phyloP scores from a whole-genome alignment of 2,113 vertebrate genomes.

The Crotalus horridus region DNA sequence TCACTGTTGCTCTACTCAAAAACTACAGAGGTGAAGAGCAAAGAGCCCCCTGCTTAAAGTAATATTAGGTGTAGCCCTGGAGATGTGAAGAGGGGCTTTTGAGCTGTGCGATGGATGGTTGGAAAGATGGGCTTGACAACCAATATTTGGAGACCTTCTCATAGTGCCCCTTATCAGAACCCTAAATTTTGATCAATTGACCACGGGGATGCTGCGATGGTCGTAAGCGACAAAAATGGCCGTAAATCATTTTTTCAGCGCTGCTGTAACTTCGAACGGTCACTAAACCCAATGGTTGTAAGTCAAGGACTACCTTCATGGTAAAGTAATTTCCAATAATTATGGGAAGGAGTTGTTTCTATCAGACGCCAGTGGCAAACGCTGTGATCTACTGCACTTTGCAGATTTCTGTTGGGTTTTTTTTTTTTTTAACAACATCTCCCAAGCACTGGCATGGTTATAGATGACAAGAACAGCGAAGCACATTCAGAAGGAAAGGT shows the following conservation, averaged over 20 bases:
- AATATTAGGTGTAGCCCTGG: not conserved
- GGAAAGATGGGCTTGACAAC: not conserved
- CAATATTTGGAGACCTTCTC: not conserved
- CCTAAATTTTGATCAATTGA: no score
- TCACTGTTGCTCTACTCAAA: constrained; percentile 56
- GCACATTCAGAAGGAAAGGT: not conserved
- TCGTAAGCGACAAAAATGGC: no score
- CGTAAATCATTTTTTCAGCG: no score
- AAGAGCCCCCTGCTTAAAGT: not conserved
- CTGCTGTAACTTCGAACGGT: no score
- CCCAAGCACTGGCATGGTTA: not conserved
- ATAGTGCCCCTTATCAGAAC: not conserved
- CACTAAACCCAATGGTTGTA: no score
- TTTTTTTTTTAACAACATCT: not conserved
- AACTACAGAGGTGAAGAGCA: not conserved
- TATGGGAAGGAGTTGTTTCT: no score
- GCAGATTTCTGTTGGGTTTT: not conserved
- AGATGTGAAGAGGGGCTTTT: not conserved
- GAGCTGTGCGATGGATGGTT: not conserved
- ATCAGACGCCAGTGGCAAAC: not conserved
- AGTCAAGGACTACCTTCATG: no score
- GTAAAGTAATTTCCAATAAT: no score
- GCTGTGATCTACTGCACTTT: not conserved
- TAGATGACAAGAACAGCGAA: not conserved
- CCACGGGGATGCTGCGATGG: no score